Conservation (phyloP, 2,888 invertebrate species). For the Parnassius glacialis region DNA sequence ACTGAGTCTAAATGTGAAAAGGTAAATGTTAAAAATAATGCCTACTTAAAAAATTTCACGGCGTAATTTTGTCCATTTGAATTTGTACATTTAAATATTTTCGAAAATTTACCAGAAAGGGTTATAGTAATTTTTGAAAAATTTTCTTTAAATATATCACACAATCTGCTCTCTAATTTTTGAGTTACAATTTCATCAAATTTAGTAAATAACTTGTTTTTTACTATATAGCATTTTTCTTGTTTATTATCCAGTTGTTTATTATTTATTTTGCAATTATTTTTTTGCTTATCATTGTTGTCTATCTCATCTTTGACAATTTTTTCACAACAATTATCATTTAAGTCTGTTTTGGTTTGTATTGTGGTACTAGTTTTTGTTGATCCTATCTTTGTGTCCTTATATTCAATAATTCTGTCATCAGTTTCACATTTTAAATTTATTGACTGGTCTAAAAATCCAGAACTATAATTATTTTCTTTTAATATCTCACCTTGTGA, state of each 20-base stretch:
- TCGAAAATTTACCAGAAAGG: conserved; percentile 46
- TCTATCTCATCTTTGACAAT: not conserved
- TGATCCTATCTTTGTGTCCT: not conserved
- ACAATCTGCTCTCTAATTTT: conserved; percentile 36
- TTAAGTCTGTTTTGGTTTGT: not conserved
- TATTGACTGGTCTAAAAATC: not conserved
- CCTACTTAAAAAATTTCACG: conserved; percentile 49
- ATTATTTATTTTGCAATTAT: not conserved
- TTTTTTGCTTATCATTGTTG: not conserved
- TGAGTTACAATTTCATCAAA: conserved; percentile 5
- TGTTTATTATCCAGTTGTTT: not conserved
- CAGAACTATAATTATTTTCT: not conserved
- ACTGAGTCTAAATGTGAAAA: not conserved
- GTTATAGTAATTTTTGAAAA: conserved; percentile 37
- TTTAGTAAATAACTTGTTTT: conserved; percentile 1
- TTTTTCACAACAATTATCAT: not conserved
- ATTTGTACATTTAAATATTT: conserved; percentile 44
- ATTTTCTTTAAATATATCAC: conserved; percentile 30
- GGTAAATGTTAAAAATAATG: conserved; percentile 19
- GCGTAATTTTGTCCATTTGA: conserved; percentile 36
- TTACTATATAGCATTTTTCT: not conserved
- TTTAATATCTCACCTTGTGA: not conserved
- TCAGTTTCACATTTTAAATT: not conserved
- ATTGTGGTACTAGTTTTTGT: not conserved
- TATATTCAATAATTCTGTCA: not conserved